Evolutionary conservation across 2,113 vertebrate species (phyloP), one percentile per base, ranked within the genome.

Genomic region (Periophthalmus modestus): DNA sequence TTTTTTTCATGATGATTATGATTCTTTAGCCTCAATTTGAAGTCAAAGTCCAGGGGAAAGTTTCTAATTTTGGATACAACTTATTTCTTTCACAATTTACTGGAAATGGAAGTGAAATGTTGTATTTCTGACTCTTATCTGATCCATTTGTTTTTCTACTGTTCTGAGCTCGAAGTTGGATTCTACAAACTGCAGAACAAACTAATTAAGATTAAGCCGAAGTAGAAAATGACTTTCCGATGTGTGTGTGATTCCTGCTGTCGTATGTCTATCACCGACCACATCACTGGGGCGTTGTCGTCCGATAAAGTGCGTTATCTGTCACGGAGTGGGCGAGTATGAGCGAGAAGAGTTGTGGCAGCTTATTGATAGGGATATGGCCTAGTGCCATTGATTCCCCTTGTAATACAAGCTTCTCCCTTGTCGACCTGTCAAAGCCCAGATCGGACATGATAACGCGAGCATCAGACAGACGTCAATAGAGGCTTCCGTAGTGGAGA

Each of bases 371-470:
- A 91, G 89, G 82, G 80, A 92, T 89, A 85, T 74, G 75, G 83
- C 78, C 82, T 5, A 66, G 69, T 52, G 63, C 81, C 86, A 92
- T 93, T 83, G 87, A 93, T 90, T 90, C 81, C 74, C 70, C 86
- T 89, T 91, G 90, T 91, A 93, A 94, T 91, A 93, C 92, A 92
- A 91, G 89, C 80, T 70, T 88, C 86, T 85, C 78, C 83, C 85
- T 89, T 90, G 91, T 93, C 88, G 33, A 73, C 80, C 88, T 87
- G 90, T 92, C 93, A 92, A 92, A 89, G 87, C 87, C 72, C 57
- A 87, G 92, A 91, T 93, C 68, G 82, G 82, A 91, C 92, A 89
- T 48, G 90, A 93, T 92, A 92, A 89, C 80, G 46, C 46, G 55
- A 72, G 21, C 83, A 77, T 87, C 86, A 84, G 77, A 83, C 85